Evolutionary conservation across 2,113 vertebrate genomes (phyloP).

Genomic region (Ascaphus truei): DNA sequence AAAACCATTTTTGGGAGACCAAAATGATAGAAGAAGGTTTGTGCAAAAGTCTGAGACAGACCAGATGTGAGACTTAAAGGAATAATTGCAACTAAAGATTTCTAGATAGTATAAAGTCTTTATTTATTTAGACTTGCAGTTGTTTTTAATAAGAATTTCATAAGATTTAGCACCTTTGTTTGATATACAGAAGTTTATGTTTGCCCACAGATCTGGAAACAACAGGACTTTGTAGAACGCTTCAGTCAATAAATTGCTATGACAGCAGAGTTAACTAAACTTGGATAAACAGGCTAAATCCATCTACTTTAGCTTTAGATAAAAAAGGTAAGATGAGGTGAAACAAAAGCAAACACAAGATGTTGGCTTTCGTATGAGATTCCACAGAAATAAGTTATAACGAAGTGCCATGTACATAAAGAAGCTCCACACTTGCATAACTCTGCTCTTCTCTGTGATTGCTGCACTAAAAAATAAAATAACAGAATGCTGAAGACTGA

Average conservation of each 20-base stretch:
- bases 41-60: constrained; percentile 11
- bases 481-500: too few species aligned
- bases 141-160: constrained; percentile 18
- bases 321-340: constrained; percentile 27
- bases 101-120: constrained; percentile 14
- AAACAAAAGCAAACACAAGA: constrained; percentile 11
- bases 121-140: neutral
- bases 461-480: too few species aligned
- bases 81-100: constrained; percentile 16
- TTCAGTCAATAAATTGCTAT: constrained; percentile 8
- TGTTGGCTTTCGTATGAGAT: constrained; percentile 16
- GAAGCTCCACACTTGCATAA: too few species aligned
- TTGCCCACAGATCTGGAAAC: constrained; percentile 8
- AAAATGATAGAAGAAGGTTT: constrained; percentile 17
- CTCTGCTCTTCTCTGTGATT: too few species aligned
- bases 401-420: neutral
- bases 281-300: constrained; percentile 12
- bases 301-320: constrained; percentile 5
- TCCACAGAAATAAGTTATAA: constrained; percentile 17
- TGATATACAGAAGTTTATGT: constrained; percentile 9
- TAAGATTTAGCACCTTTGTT: constrained; percentile 23
- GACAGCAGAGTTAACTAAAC: neutral
- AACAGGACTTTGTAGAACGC: neutral
- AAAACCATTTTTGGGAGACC: constrained; percentile 13
- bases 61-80: constrained; percentile 27